A percentile compares a stretch with the other conserved stretches of the same genome.
Evolutionary conservation across 2,113 vertebrate species (phyloP).

Genomic region (Lophius piscatorius): DNA sequence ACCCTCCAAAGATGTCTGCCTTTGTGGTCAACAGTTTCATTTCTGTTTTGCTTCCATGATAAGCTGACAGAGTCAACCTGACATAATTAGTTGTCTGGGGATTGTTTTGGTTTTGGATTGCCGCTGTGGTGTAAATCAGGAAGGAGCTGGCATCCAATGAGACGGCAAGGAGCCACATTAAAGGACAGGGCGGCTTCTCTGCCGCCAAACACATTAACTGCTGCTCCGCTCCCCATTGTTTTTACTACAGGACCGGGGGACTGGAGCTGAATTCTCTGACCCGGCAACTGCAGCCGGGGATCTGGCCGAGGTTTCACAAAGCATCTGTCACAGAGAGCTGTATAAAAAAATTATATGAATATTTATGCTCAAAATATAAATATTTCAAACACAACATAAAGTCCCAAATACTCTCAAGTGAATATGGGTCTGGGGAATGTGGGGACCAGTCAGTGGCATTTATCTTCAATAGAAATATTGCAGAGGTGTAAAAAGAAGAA

Average conservation of each 20-base stretch:
- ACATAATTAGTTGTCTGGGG: constrained; percentile 64
- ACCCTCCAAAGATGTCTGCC: constrained; percentile 26
- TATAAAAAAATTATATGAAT: too few relatives aligned
- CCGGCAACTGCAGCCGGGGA: constrained; percentile 41
- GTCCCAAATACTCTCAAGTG: too few relatives aligned
- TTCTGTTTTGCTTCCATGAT: constrained; percentile 58
- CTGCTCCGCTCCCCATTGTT: constrained; percentile 62
- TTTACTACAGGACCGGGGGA: constrained; percentile 30
- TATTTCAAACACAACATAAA: too few relatives aligned
- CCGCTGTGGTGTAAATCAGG: constrained; percentile 70
- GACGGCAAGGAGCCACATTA: constrained; percentile 67
- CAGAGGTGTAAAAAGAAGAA: too few relatives aligned
- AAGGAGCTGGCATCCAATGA: constrained; percentile 53
- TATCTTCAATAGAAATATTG: too few relatives aligned
- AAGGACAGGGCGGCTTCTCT: constrained; percentile 44
- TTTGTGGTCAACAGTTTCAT: constrained; percentile 46
- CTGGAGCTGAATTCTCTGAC: too few relatives aligned
- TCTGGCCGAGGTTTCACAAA: too few relatives aligned
- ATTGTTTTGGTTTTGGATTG: constrained; percentile 60
- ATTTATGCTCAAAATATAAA: too few relatives aligned
- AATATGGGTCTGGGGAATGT: too few relatives aligned
- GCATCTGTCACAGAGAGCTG: too few relatives aligned
- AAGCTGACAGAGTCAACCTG: constrained; percentile 59
- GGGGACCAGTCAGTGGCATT: too few relatives aligned
- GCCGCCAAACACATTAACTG: constrained; percentile 43